Evolutionary conservation across 2,113 vertebrate species (phyloP).

Genomic region (Chaetodon auriga): DNA sequence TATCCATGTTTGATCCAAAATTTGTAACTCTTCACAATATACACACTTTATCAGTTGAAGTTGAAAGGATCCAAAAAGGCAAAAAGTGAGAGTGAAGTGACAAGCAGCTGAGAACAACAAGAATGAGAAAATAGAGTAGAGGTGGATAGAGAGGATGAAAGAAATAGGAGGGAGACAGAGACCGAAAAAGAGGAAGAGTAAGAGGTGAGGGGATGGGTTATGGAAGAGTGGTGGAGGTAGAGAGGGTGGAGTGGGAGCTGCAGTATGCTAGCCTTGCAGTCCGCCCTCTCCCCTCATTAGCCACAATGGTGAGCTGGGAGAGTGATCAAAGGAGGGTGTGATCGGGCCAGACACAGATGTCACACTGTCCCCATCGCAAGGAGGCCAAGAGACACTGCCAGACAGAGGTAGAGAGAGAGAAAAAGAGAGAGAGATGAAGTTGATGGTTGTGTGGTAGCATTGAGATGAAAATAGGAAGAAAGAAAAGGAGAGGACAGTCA

Average conservation of each 20-base stretch:
- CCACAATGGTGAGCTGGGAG: conserved; percentile 63
- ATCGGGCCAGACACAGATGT: conserved; percentile 67
- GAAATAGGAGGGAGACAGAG: neutral
- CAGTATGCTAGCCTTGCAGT: conserved; percentile 26
- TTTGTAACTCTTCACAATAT: neutral
- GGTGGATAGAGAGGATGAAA: neutral
- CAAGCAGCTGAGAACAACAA: conserved; percentile 3
- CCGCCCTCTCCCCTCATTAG: conserved; percentile 69
- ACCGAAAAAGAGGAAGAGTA: neutral
- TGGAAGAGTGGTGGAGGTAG: conserved; percentile 23
- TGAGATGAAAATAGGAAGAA: conserved; percentile 6
- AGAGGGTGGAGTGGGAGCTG: conserved; percentile 24
- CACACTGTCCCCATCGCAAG: conserved; percentile 59
- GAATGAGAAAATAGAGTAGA: neutral
- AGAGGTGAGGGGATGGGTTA: conserved; percentile 7
- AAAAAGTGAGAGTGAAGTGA: neutral
- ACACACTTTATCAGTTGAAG: neutral
- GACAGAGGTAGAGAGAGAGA: conserved; percentile 18
- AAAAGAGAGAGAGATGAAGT: conserved; percentile 12
- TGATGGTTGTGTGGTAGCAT: neutral
- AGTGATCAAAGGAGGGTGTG: conserved; percentile 70
- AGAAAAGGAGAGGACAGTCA: neutral
- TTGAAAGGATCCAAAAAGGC: neutral
- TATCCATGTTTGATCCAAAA: neutral
- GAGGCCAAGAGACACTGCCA: conserved; percentile 44